Conservation (phyloP, 1,140 invertebrate species). For the Homalodisca vitripennis region DNA sequence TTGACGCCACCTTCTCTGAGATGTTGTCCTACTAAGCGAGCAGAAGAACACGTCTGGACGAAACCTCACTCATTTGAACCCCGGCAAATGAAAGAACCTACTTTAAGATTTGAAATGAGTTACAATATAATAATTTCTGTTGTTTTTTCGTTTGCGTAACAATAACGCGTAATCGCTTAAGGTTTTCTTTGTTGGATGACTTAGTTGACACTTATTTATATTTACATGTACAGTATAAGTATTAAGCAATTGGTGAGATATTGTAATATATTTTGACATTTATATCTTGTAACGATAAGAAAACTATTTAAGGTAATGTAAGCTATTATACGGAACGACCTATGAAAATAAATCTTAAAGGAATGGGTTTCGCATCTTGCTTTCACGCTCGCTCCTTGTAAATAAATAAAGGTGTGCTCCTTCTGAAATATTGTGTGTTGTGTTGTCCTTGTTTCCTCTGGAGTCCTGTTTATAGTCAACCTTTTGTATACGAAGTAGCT, state of each 20-base stretch:
- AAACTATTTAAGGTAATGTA: constrained; percentile 24
- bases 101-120: constrained; percentile 3
- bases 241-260: constrained; percentile 23
- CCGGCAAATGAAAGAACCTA: constrained; percentile 7
- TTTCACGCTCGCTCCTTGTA: background rate
- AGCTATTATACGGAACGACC: no score
- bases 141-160: background rate
- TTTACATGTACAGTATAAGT: constrained; percentile 15
- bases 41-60: background rate
- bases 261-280: constrained; percentile 12
- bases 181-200: background rate
- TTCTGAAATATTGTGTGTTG: background rate
- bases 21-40: constrained; percentile 75
- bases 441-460: constrained; percentile 5
- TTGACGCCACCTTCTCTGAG: constrained; percentile 94
- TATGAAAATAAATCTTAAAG: no score
- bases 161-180: background rate
- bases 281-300: background rate
- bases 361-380: background rate
- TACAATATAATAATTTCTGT: background rate
- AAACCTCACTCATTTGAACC: background rate
- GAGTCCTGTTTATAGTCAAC: no score
- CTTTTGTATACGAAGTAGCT: no score
- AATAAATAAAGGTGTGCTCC: constrained; percentile 17
- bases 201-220: constrained; percentile 13